Conservation (phyloP, 2,888 invertebrate genomes). For the Calliscelio sp. region DNA sequence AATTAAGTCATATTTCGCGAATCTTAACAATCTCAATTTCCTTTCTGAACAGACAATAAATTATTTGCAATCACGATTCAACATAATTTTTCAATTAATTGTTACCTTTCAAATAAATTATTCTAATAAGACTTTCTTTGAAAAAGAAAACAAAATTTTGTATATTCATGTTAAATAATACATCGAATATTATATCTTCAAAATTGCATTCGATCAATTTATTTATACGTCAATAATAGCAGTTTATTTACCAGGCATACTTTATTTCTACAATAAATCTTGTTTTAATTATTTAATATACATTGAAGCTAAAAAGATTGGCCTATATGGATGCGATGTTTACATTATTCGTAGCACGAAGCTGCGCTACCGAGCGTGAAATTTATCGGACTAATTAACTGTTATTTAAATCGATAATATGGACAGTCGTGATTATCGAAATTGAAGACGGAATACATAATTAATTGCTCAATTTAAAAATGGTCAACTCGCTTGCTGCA, state of each 20-base stretch:
- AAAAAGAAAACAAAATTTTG: no score
- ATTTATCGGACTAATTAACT: slow-evolving; percentile 47
- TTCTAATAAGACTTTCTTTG: no score
- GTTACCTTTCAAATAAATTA: no score
- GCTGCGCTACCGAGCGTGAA: slow-evolving; percentile 13
- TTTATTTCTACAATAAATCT: no score
- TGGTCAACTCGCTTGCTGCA: not conserved
- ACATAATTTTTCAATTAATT: no score
- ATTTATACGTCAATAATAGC: no score
- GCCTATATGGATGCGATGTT: not conserved
- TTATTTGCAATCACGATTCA: no score
- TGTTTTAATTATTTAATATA: not conserved
- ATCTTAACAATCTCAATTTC: not conserved
- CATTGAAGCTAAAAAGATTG: not conserved
- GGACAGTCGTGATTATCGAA: slow-evolving; percentile 8
- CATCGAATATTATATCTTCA: no score
- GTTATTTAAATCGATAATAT: slow-evolving; percentile 35
- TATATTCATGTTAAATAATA: no score
- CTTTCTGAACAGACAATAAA: no score
- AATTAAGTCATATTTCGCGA: not conserved
- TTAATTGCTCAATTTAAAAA: slow-evolving; percentile 52
- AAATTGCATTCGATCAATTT: no score
- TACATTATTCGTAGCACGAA: slow-evolving; percentile 22
- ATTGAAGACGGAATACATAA: slow-evolving; percentile 53
- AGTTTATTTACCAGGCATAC: no score